Evolutionary conservation across 2,888 invertebrate genomes (phyloP).

Genomic region (Drosophila koepferae): DNA sequence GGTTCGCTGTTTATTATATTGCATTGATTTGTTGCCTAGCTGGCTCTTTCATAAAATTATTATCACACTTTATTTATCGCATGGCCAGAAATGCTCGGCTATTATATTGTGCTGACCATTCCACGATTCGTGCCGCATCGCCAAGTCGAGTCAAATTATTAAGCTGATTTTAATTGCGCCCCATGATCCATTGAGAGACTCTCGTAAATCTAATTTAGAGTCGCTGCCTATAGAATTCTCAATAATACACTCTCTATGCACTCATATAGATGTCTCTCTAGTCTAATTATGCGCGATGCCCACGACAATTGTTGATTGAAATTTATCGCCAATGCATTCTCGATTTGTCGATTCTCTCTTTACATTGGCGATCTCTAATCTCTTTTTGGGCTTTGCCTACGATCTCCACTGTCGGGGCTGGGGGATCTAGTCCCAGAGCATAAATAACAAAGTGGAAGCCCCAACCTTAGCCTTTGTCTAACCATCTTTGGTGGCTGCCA

Average conservation of each 20-base stretch:
- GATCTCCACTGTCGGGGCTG: slow-evolving; percentile 6
- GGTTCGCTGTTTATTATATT: slow-evolving; percentile 59
- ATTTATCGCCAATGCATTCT: slow-evolving; percentile 68
- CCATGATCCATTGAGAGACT: slow-evolving; percentile 71
- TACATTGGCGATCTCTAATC: slow-evolving; percentile 48
- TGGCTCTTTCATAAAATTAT: slow-evolving; percentile 77
- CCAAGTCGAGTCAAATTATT: slow-evolving; percentile 61
- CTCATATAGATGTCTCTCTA: slow-evolving; percentile 6
- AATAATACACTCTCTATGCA: background rate
- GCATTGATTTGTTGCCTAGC: slow-evolving; percentile 71
- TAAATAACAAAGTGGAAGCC: slow-evolving; percentile 36
- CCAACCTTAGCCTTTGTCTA: slow-evolving; percentile 12
- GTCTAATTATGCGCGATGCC: slow-evolving; percentile 72
- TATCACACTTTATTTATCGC: slow-evolving; percentile 78
- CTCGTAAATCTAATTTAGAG: slow-evolving; percentile 83
- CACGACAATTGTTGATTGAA: slow-evolving; percentile 66
- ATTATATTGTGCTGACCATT: slow-evolving; percentile 26
- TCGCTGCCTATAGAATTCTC: slow-evolving; percentile 28
- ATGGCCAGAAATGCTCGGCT: slow-evolving; percentile 24
- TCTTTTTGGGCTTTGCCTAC: slow-evolving; percentile 37
- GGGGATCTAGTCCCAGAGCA: slow-evolving; percentile 21
- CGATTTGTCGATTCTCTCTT: slow-evolving; percentile 47
- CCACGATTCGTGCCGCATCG: slow-evolving; percentile 18
- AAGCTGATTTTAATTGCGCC: slow-evolving; percentile 82
- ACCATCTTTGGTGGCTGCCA: slow-evolving; percentile 62